Evolutionary conservation across 1,140 invertebrate species (phyloP), one percentile per base, ranked within the genome.

Genomic region (Apis laboriosa): DNA sequence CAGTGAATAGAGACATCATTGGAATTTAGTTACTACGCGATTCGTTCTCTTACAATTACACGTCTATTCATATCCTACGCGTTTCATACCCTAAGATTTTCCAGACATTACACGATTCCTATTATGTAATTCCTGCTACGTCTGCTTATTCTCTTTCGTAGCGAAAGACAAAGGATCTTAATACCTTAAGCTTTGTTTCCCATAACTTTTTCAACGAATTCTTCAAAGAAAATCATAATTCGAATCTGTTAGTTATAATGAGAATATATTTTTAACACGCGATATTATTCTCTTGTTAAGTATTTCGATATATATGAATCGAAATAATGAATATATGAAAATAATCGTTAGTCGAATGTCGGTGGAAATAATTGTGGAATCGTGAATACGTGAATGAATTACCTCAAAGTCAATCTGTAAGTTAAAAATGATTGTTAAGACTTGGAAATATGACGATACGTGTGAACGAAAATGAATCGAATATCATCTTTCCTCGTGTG

Each of bases 71-170:
- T 43, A 43, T 43, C 34, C 12, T 49, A 4, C 21, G 49, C 3
- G 51, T n/a, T 74, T 74, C 71, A 66, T 64, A 80, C 51, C 9
- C 11, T 56, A 80, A 80, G 49, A 80, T 74, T 74, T 66, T 56
- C 70, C 34, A 53, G 70, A 74, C 60, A 80, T 80, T 80, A 74
- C 56, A 8, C 56, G 63, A 68, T 61, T 56, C 53, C 78, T 66
- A 80, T 80, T 74, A 80, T 53, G 78, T n/a, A 61, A 80, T 80
- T 77, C 11, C 24, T 24, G 72, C 63, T 60, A 77, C 63, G 63
- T 82, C 64, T 80, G 64, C 80, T 76, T 80, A 53, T 80, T 72
- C 67, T 49, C 58, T 64, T 77, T 76, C 58, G 72, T 76, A 75
- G 12, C 19, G 13, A 8, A 60, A 61, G 64, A 68, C 61, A 82